Evolutionary conservation across 2,113 vertebrate species (phyloP), one percentile per base, ranked within the genome.

Genomic region (Pluvialis apricaria): DNA sequence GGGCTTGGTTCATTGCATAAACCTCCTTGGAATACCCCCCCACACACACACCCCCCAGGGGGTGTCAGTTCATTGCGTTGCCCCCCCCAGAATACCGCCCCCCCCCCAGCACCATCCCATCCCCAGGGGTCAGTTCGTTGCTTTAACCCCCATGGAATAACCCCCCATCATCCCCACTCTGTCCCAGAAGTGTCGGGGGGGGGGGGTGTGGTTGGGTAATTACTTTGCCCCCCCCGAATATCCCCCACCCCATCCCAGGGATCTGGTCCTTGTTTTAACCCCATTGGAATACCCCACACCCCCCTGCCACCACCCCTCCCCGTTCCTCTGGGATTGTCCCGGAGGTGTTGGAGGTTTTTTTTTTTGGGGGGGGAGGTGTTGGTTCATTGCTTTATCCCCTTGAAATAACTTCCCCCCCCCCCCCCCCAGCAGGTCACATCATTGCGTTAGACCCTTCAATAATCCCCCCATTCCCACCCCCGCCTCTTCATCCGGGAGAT

Each of bases 181-280:
- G 10, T 42, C 42, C 42, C 42, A 42, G 42, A 42, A 13, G 11
- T 42, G 10, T 42, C 42, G 26, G 15, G 49, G 31, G 26, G n/a
- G n/a, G n/a, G n/a, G n/a, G n/a, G n/a, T n/a, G n/a, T n/a, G 22
- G 2, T 11, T 5, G 0, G 17, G 17, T 13, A 2, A 17, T 79
- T n/a, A 4, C 10, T 79, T 82, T 34, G 6, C 40, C 62, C 38
- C 51, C 36, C 8, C 44, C 17, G 31, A 65, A 17, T 32, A 20
- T 29, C 19, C 8, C 29, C 18, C 64, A 11, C 3, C 34, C 22
- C 18, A 28, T 38, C 40, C 55, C 51, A 76, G 72, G 11, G 51
- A 5, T 75, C 22, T n/a, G 8, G 19, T 31, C 4, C 3, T 47
- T 71, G 40, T 20, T 81, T 81, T 76, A 58, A 68, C 3, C 62